phyloP scores from a whole-genome alignment of 2,797 vertebrate species.

The Neopelma chrysocephalum region DNA sequence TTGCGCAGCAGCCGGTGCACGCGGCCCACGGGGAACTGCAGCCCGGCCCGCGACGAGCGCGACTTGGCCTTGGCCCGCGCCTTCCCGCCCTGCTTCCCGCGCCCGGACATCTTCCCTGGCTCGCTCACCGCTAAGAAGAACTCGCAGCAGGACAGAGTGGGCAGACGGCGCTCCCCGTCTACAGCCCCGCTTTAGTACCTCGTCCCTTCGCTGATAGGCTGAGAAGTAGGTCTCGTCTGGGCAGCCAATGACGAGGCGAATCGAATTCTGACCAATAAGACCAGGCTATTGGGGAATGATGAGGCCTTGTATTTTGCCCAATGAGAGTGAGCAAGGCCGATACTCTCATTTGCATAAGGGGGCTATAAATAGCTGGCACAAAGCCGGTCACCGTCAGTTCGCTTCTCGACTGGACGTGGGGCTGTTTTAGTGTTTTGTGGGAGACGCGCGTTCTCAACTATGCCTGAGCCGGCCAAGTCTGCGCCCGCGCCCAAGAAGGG shows the following conservation, averaged over 20 bases:
- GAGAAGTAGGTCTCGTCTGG: not conserved
- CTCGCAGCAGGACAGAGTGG: fast-evolving
- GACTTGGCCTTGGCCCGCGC: conserved; percentile 53
- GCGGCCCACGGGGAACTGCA: conserved; percentile 64
- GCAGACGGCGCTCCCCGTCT: fast-evolving
- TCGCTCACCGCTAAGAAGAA: fast-evolving
- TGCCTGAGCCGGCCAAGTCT: not conserved
- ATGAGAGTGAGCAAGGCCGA: fast-evolving
- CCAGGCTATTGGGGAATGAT: fast-evolving
- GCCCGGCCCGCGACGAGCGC: conserved; percentile 66
- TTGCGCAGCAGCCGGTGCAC: conserved; percentile 39
- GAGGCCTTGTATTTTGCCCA: fast-evolving
- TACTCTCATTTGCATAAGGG: fast-evolving
- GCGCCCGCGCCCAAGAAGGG: not conserved
- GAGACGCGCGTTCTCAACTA: fast-evolving
- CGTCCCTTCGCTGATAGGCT: not conserved
- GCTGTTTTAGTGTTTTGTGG: fast-evolving
- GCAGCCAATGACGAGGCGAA: not conserved
- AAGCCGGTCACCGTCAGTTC: fast-evolving
- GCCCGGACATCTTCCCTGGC: conserved; percentile 32
- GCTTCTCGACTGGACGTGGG: fast-evolving
- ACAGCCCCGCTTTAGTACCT: not conserved
- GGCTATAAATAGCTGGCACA: not conserved
- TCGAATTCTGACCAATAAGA: not conserved
- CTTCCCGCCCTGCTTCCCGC: conserved; percentile 69